Base-by-base conservation (phyloP, 2,797 vertebrate species). In the Microctenopoma stevenorrisi region DNA sequence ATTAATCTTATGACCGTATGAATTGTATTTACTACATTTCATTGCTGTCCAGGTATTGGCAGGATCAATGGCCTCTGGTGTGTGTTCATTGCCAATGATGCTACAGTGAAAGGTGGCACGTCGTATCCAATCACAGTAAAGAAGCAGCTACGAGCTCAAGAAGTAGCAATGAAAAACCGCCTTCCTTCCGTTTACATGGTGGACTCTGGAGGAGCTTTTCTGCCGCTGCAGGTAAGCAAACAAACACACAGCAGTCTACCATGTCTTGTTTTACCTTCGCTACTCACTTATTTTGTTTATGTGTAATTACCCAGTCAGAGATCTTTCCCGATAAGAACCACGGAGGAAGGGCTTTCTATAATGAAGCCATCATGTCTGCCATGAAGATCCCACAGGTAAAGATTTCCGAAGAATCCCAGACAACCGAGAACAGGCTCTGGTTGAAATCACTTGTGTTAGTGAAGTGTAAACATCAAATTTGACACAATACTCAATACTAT, bases 321-420 rank as follows among this genome's bases (percentile, higher is more conserved):
- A 94, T 97, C 78, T 98, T 96, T 76, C 95, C 96, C n/a, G 95
- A 97, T 82, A 95, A 95, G 87, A 92, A 94, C 72, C 95, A 97
- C 0, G 95, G 96, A 18, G 95, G 96, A 61, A 90, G 94, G 49
- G 58, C 82, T 1, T 97, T 97, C 84, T 96, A 96, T 71, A 96
- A 96, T 0, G 95, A 96, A 90, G 96, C 96, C 22, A 76, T 96
- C 64, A 96, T 96, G 95, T 96, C 95, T 54, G 94, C 96, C 51
- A 87, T 95, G 94, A 94, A 93, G 77, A 95, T 97, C 81, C 94
- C 96, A 16, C 96, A 97, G 96, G 96, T 97, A 72, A 73, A 50
- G n/a, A 48, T 2, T n/a, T 7, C 18, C 9, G 1, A 26, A 58
- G n/a, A 5, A 14, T 13, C 4, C 22, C 7, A 18, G 16, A 22